A percentile compares a stretch with the other conserved stretches of the same genome.
Evolutionary conservation across 2,113 vertebrate genomes (phyloP).

Genomic region (Peromyscus maniculatus): DNA sequence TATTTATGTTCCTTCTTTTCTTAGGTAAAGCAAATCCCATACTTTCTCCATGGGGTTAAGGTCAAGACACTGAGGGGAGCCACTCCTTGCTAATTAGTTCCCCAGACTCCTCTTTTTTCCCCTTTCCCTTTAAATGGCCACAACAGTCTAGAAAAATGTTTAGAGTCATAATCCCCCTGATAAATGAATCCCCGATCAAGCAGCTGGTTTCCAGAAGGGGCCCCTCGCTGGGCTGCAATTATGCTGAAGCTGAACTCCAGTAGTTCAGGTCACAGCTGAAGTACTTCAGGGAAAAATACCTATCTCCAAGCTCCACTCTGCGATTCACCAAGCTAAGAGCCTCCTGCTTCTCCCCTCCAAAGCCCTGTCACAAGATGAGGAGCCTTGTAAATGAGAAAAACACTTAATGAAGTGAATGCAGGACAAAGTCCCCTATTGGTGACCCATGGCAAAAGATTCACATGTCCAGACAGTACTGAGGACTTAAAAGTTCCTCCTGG

Average conservation of each 20-base stretch:
- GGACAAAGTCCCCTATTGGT: neutral
- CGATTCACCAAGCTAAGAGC: neutral
- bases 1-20: slow-evolving; percentile 79
- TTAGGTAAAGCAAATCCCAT: slow-evolving; percentile 81
- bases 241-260: slow-evolving; percentile 60
- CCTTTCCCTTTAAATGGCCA: slow-evolving; percentile 67
- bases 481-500: slow-evolving; percentile 1
- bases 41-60: slow-evolving; percentile 81
- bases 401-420: neutral
- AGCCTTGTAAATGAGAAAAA: slow-evolving; percentile 55
- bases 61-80: slow-evolving; percentile 80
- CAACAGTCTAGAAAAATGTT: slow-evolving; percentile 81
- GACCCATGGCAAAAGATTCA: neutral
- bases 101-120: slow-evolving; percentile 74
- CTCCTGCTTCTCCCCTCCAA: neutral
- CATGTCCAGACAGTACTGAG: neutral
- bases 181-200: slow-evolving; percentile 80
- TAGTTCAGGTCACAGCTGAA: slow-evolving; percentile 71
- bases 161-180: slow-evolving; percentile 82
- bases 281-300: slow-evolving; percentile 29
- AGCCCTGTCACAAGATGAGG: slow-evolving; percentile 18
- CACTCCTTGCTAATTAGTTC: slow-evolving; percentile 84
- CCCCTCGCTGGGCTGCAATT: slow-evolving; percentile 70
- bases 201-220: slow-evolving; percentile 81
- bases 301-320: slow-evolving; percentile 5